Base-by-base conservation (phyloP, 2,888 invertebrate species). In the Onthophagus sagittarius region DNA sequence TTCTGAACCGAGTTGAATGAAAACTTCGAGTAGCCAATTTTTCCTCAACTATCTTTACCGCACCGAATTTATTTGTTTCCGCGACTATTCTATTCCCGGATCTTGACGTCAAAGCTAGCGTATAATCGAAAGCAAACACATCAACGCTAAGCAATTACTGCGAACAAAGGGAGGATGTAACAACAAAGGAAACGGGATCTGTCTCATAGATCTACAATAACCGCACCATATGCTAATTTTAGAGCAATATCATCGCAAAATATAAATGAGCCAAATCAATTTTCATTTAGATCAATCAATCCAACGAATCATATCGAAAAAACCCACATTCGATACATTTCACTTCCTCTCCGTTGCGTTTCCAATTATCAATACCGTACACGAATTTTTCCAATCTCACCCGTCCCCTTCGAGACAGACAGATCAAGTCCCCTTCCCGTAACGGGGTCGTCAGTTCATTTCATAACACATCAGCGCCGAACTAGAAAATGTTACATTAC, bases 321-420 rank as follows among this genome's bases (percentile, higher is more conserved):
- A 53, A 2, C 5, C 39, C 67, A 67, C 32, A n/a, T 67, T 32
- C n/a, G 67, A 67, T 67, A 67, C 67, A 67, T 67, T 67, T 67
- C 67, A 23, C 67, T 67, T 67, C 67, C 67, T 23, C 31, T 67
- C 15, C 11, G 32, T 13, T 67, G 32, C 67, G 32, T 67, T 67
- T 67, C 67, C 67, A 67, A 67, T 67, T 67, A 67, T 67, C 67
- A 53, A 53, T 53, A 53, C 39, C 39, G 4, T 53, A 53, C 39
- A 53, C 39, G 39, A 2, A 53, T 53, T 53, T 53, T 11, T 7
- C 39, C 39, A 53, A 23, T 53, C 39, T 53, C 39, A 53, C 9
- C 39, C 39, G 23, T 53, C 39, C 39, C 39, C 39, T 23, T 23
- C 39, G 39, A 53, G 23, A 23, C 23, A 53, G 39, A 7, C 39